phyloP scores from a whole-genome alignment of 2,797 vertebrate genomes.

The Anas bahamensis region DNA sequence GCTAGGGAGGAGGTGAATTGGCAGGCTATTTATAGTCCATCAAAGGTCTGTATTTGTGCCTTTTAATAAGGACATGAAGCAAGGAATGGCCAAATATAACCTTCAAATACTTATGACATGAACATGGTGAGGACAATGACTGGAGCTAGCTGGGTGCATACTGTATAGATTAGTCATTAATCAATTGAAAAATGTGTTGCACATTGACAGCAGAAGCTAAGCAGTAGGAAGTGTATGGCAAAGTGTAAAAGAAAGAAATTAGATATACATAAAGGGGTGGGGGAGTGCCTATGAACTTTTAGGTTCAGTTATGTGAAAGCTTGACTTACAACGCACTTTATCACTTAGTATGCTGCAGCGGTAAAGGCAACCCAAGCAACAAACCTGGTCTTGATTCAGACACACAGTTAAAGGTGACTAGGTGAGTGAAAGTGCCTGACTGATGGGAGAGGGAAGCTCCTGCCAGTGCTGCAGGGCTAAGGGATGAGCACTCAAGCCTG shows the following conservation, averaged over 20 bases:
- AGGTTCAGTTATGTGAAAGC: not conserved
- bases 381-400: not conserved
- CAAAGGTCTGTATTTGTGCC: not conserved
- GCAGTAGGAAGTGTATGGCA: not conserved
- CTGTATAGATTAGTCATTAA: not conserved
- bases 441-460: not conserved
- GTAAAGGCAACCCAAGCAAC: not conserved
- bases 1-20: not conserved
- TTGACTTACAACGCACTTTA: not conserved
- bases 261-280: not conserved
- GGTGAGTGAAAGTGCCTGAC: not conserved
- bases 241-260: not conserved
- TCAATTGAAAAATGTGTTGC: not conserved
- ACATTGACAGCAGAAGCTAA: not conserved
- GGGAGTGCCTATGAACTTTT: not conserved
- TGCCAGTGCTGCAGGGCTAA: not conserved
- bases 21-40: not conserved
- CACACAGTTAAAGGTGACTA: not conserved
- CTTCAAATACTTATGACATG: rapidly evolving
- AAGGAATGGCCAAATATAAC: not conserved
- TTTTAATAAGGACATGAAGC: not conserved
- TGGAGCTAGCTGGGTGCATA: not conserved
- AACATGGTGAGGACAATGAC: not conserved
- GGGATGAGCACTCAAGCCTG: not conserved
- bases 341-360: not conserved